A percentile compares a stretch with the other conserved stretches of the same genome.
Conservation (phyloP, 2,797 vertebrate genomes). For the Austrolebias charrua region DNA sequence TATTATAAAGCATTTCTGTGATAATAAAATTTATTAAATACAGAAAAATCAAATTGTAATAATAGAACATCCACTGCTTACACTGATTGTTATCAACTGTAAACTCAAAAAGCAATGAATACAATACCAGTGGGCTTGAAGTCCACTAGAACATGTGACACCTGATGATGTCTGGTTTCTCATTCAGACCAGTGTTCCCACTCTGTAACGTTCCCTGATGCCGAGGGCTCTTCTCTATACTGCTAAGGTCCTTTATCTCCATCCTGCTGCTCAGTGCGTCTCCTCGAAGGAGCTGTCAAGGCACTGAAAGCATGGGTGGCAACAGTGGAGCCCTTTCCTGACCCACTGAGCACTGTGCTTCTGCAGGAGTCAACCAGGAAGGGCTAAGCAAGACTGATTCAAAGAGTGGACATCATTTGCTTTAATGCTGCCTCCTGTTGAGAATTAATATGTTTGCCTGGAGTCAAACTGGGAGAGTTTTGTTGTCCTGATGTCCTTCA, state of each 20-base stretch:
- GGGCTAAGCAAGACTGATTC: conserved; percentile 57
- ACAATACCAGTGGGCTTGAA: conserved; percentile 61
- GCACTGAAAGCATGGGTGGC: conserved; percentile 60
- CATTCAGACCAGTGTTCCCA: conserved; percentile 36
- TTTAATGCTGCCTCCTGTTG: conserved; percentile 17
- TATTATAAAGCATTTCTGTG: conserved; percentile 81
- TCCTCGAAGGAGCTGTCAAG: conserved; percentile 59
- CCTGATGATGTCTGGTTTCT: conserved; percentile 43
- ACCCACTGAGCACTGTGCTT: conserved; percentile 45
- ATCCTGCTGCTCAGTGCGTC: conserved; percentile 48
- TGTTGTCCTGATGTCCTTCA: conserved; percentile 75
- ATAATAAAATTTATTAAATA: conserved; percentile 84
- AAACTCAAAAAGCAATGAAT: conserved; percentile 80
- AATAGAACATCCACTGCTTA: conserved; percentile 74
- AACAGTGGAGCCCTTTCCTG: conserved; percentile 36
- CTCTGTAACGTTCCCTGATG: conserved; percentile 56
- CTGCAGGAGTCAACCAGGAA: conserved; percentile 54
- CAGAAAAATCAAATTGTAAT: conserved; percentile 70
- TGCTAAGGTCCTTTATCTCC: conserved; percentile 74
- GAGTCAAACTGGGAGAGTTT: conserved; percentile 44
- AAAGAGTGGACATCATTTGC: conserved; percentile 38
- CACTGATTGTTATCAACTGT: conserved; percentile 76
- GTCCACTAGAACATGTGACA: conserved; percentile 59
- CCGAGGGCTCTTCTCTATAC: conserved; percentile 36
- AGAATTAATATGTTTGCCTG: conserved; percentile 36